Conservation (phyloP, 2,113 vertebrate genomes). For the Eretmochelys imbricata region DNA sequence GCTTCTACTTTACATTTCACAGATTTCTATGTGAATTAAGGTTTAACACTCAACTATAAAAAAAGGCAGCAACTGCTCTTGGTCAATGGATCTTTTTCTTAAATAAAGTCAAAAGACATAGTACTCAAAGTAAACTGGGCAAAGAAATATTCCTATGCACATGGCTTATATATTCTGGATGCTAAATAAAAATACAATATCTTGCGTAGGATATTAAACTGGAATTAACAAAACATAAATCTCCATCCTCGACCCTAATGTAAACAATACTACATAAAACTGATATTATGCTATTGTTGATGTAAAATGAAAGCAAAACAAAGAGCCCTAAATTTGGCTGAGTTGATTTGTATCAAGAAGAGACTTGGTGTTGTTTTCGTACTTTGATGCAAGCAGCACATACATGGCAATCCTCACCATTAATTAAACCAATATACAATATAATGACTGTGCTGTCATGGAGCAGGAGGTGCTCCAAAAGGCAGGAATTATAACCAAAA, state of each 20-base stretch:
- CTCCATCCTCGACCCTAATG: not conserved
- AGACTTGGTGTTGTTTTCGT: too few species aligned
- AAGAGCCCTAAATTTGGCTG: not conserved
- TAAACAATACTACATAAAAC: not conserved
- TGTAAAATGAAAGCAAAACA: not conserved
- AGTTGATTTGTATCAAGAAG: too few species aligned
- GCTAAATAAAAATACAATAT: not conserved
- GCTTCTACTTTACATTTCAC: slow-evolving; percentile 49
- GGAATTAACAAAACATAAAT: not conserved
- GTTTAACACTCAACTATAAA: not conserved
- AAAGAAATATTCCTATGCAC: not conserved
- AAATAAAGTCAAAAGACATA: slow-evolving; percentile 11
- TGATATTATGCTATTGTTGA: not conserved
- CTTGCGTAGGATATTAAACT: not conserved
- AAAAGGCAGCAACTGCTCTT: slow-evolving; percentile 6
- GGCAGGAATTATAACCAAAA: too few species aligned
- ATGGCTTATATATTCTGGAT: not conserved
- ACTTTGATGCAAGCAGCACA: too few species aligned
- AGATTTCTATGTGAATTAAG: slow-evolving; percentile 61
- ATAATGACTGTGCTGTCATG: too few species aligned
- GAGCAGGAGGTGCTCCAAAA: too few species aligned
- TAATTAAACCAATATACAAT: too few species aligned
- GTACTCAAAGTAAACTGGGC: not conserved
- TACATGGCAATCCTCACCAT: too few species aligned
- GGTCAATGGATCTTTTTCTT: slow-evolving; percentile 20